Evolutionary conservation across 2,113 vertebrate species (phyloP).

Genomic region (Ceratotherium simum): DNA sequence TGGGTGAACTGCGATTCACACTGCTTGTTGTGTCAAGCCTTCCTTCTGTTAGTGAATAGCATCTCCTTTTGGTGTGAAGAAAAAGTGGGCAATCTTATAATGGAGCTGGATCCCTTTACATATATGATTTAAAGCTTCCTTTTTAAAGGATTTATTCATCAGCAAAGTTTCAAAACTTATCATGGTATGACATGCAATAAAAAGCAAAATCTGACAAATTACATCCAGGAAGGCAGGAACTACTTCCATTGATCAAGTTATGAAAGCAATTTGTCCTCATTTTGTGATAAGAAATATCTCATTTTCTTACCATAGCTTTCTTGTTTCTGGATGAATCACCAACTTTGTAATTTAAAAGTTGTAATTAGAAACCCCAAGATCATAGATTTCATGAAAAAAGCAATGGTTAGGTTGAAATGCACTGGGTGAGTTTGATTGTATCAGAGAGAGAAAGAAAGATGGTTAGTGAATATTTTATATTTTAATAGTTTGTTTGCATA

Average conservation of each 20-base stretch:
- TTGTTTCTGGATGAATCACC: background rate
- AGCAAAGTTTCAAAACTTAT: slow-evolving; percentile 71
- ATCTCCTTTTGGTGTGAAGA: slow-evolving; percentile 81
- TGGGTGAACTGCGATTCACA: slow-evolving; percentile 71
- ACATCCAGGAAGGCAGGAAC: background rate
- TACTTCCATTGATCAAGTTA: slow-evolving; percentile 59
- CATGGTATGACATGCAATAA: slow-evolving; percentile 65
- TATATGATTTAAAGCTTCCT: slow-evolving; percentile 78
- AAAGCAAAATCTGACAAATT: slow-evolving; percentile 55
- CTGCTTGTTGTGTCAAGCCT: slow-evolving; percentile 74
- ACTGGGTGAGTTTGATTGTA: background rate
- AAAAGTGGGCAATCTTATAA: slow-evolving; percentile 79
- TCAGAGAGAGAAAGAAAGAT: background rate
- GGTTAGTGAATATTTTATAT: background rate
- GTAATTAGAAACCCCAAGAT: background rate
- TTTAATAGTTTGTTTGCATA: slow-evolving; percentile 49
- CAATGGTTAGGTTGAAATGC: background rate
- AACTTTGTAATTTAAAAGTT: slow-evolving; percentile 50
- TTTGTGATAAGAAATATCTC: slow-evolving; percentile 44
- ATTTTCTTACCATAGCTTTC: background rate
- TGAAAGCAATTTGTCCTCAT: slow-evolving; percentile 30
- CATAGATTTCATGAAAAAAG: slow-evolving; percentile 15
- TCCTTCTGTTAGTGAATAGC: slow-evolving; percentile 81
- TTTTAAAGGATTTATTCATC: slow-evolving; percentile 58
- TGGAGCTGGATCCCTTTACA: slow-evolving; percentile 60